phyloP scores from a whole-genome alignment of 2,113 vertebrate genomes.

The Neolamprologus fasciatus region DNA sequence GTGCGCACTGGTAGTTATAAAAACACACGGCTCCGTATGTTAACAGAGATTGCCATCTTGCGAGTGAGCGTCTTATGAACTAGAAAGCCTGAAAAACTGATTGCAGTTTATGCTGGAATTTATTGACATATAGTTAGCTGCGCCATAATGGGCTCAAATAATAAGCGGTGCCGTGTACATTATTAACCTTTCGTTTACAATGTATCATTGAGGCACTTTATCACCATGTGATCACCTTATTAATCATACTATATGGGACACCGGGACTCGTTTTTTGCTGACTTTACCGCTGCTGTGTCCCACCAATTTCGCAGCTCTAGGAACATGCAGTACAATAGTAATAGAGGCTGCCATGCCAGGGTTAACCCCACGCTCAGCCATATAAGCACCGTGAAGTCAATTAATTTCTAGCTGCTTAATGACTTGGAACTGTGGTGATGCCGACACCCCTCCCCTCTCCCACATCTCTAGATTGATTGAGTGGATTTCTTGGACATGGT shows the following conservation, averaged over 20 bases:
- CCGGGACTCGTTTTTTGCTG: slow-evolving; percentile 38
- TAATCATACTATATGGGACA: slow-evolving; percentile 37
- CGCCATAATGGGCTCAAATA: slow-evolving; percentile 19
- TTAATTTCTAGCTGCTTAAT: slow-evolving; percentile 76
- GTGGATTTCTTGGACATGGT: slow-evolving; percentile 57
- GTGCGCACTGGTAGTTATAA: background rate
- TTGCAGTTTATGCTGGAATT: background rate
- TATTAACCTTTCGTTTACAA: slow-evolving; percentile 50
- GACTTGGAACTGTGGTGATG: slow-evolving; percentile 64
- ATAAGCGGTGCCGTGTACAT: slow-evolving; percentile 4
- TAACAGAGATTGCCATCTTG: background rate
- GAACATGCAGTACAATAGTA: slow-evolving; percentile 49
- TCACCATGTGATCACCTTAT: slow-evolving; percentile 28
- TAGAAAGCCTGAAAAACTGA: background rate
- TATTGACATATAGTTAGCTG: slow-evolving; percentile 12
- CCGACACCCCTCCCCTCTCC: slow-evolving; percentile 46
- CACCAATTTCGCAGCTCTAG: slow-evolving; percentile 17
- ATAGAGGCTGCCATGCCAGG: slow-evolving; percentile 52
- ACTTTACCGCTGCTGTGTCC: slow-evolving; percentile 24
- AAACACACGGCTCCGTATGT: background rate
- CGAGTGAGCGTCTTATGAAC: background rate
- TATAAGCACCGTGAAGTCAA: slow-evolving; percentile 69
- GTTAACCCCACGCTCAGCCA: slow-evolving; percentile 62
- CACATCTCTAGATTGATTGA: slow-evolving; percentile 61
- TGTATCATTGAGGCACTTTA: slow-evolving; percentile 33